Conservation (phyloP, 2,888 invertebrate species). For the Apamea epomidion region DNA sequence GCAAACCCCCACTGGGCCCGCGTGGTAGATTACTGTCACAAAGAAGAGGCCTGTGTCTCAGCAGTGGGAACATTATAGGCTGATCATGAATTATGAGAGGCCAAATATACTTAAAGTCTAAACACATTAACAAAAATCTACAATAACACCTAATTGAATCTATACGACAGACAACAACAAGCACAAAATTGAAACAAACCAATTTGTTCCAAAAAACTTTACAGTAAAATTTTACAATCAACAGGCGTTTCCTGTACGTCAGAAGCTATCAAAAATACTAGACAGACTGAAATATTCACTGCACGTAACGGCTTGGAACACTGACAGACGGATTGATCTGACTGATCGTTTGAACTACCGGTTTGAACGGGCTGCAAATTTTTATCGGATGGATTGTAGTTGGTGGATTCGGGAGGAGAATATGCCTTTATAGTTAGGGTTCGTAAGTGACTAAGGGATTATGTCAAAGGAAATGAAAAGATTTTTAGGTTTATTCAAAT, state of each 20-base stretch:
- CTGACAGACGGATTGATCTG: conserved; percentile 30
- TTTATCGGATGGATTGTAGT: neutral
- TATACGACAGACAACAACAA: neutral
- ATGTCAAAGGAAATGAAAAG: neutral
- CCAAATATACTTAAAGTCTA: neutral
- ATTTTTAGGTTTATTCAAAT: too few species aligned
- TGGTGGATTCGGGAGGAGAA: neutral
- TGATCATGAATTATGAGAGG: neutral
- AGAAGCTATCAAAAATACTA: conserved; percentile 20
- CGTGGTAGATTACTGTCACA: too few species aligned
- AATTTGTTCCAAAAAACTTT: neutral
- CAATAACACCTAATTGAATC: neutral
- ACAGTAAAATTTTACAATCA: neutral
- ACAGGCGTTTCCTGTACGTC: conserved; percentile 21
- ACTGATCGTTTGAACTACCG: conserved; percentile 27
- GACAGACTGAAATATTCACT: conserved; percentile 27
- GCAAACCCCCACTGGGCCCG: too few species aligned
- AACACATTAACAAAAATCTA: neutral
- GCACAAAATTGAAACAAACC: neutral
- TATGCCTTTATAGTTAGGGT: neutral
- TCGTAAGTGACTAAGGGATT: neutral
- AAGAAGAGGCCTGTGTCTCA: too few species aligned
- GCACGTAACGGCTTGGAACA: conserved; percentile 24
- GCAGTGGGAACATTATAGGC: too few species aligned
- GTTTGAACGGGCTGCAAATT: conserved; percentile 17